phyloP scores from a whole-genome alignment of 1,140 invertebrate species.

The Mesaphorura yosii region DNA sequence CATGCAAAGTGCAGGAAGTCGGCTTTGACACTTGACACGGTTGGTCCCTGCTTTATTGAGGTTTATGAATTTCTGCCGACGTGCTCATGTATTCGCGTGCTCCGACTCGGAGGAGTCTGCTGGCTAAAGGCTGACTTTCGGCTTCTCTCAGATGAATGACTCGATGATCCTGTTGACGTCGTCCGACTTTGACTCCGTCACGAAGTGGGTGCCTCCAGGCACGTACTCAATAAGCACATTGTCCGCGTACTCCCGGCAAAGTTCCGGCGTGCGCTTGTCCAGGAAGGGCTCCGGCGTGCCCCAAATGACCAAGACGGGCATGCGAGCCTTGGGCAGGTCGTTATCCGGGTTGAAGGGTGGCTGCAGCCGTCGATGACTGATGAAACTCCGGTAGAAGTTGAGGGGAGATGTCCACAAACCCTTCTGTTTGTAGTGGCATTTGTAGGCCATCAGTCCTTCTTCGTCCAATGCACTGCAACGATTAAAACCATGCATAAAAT shows the following conservation, averaged over 20 bases:
- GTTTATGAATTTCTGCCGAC: no score
- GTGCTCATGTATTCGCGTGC: no score
- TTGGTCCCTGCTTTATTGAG: no score
- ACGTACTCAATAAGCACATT: not conserved
- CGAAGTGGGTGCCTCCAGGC: not conserved
- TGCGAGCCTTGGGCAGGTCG: not conserved
- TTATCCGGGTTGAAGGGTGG: not conserved
- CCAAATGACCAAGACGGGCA: not conserved
- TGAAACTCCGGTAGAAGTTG: not conserved
- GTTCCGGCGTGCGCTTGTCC: not conserved
- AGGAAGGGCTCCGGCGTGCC: not conserved
- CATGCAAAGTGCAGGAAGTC: no score
- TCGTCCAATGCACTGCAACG: no score
- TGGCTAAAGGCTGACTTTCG: no score
- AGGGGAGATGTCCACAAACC: not conserved
- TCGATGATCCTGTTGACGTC: not conserved
- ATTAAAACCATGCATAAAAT: no score
- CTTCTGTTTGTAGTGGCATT: not conserved
- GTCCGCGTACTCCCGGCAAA: not conserved
- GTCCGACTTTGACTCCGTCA: not conserved
- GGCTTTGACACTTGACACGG: no score
- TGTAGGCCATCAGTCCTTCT: constrained; percentile 49
- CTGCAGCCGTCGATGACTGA: not conserved
- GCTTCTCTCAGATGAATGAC: no score
- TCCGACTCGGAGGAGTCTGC: no score